Conservation (phyloP, 2,888 invertebrate genomes). For the Aspidapion aeneum region DNA sequence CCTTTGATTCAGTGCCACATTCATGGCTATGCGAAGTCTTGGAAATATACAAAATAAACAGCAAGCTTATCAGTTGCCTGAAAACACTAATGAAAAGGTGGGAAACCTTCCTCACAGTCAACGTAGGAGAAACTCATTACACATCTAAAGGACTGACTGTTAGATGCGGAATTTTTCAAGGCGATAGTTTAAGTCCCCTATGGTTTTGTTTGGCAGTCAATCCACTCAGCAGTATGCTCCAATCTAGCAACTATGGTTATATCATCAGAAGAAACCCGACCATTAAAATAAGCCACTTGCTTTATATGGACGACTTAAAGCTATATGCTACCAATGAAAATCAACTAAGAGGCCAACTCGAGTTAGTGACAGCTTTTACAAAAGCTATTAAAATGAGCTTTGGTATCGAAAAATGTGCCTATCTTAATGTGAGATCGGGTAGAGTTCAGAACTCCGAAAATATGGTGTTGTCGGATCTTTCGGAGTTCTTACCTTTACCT, state of each 20-base stretch:
- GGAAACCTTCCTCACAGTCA: not conserved
- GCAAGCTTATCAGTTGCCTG: not conserved
- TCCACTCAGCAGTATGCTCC: not conserved
- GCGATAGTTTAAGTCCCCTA: not conserved
- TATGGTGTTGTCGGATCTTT: not conserved
- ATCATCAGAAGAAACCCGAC: not conserved
- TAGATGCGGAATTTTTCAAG: not conserved
- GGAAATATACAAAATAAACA: not conserved
- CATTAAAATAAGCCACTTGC: not conserved
- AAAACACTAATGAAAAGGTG: not conserved
- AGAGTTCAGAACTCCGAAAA: not conserved
- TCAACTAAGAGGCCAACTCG: slow-evolving; percentile 3
- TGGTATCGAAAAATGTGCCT: not conserved
- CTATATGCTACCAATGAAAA: not conserved
- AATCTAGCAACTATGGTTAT: not conserved
- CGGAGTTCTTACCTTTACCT: not conserved
- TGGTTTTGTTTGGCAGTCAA: not conserved
- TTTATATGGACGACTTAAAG: not conserved
- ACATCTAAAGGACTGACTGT: not conserved
- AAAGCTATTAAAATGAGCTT: not conserved
- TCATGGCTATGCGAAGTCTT: not conserved
- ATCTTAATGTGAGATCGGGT: not conserved
- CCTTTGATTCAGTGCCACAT: not conserved
- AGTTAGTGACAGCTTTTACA: not conserved
- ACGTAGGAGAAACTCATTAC: not conserved